Evolutionary conservation across 2,888 invertebrate species (phyloP), one percentile per base, ranked within the genome.

Genomic region (Bombylius discolor): DNA sequence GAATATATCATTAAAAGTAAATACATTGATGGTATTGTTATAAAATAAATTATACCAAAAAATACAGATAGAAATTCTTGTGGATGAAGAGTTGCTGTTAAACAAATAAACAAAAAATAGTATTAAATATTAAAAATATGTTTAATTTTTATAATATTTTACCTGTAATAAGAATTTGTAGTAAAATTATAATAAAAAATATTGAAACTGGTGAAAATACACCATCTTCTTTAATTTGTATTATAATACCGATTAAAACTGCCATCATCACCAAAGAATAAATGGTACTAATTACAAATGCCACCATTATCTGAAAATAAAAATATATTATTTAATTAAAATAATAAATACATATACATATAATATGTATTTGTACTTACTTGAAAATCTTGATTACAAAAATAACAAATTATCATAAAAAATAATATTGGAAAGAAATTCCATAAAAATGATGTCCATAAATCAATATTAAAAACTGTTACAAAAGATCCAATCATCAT

Each of bases 1-100:
- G 94, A 91, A 70, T 92, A 96, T 56, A 96, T 87, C 62, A 94
- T 86, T 54, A 96, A 78, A 67, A 96, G 76, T 80, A 96, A 84
- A 71, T 95, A 96, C 87, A 95, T 95, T 62, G 92, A 89, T 0
- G 96, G 96, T 53, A 96, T 91, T 7, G 93, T 89, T 50, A 96
- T 83, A 69, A 89, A 89, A 71, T 96, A 96, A 47, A 96, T 81
- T 58, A 82, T 68, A 14, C 88, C 81, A 64, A 84, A 86, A 45
- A 84, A 70, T n/a, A 94, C 71, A 61, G 90, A 91, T 49, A 76
- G 70, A 53, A 85, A 78, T 73, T 92, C 92, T 68, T 82, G 80
- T 0, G 93, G 93, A 72, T 94, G 94, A 48, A 93, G 68, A 0
- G 85, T 66, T 0, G 81, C 85, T 51, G 78, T 7, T 51, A 32